Conservation (phyloP, 2,797 vertebrate genomes). For the Momotus momota region DNA sequence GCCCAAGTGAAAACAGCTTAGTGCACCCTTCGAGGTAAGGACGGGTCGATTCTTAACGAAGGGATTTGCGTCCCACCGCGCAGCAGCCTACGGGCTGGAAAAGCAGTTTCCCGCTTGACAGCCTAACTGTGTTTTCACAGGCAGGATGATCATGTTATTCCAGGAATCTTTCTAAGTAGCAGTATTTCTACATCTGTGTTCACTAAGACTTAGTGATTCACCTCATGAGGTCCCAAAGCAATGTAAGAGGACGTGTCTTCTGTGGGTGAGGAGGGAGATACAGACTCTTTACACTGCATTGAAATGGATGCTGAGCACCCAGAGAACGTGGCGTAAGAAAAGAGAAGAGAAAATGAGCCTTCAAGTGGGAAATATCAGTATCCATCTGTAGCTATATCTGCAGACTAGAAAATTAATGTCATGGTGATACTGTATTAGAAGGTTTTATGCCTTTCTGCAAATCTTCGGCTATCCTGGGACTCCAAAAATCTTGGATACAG, state of each 20-base stretch:
- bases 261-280: background rate
- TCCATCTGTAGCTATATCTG: background rate
- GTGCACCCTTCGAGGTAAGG: background rate
- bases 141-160: background rate
- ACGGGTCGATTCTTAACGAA: background rate
- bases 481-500: background rate
- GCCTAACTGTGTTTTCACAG: background rate
- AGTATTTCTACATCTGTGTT: background rate
- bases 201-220: background rate
- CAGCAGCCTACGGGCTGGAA: background rate
- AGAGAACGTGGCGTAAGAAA: fast-evolving
- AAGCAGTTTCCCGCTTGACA: background rate
- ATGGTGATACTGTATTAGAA: background rate
- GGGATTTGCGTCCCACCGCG: background rate
- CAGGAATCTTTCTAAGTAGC: background rate
- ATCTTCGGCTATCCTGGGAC: background rate
- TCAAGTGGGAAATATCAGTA: fast-evolving
- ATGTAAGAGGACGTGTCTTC: fast-evolving
- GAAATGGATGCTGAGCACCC: background rate
- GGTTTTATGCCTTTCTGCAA: background rate
- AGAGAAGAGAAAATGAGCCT: background rate
- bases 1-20: background rate
- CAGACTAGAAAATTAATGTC: background rate
- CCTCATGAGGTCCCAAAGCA: background rate
- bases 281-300: background rate